These are phyloP conservation scores for Antennarius maculatus DNA, from an alignment of 2,797 vertebrate species.

Conservation along the genomic window DNA sequence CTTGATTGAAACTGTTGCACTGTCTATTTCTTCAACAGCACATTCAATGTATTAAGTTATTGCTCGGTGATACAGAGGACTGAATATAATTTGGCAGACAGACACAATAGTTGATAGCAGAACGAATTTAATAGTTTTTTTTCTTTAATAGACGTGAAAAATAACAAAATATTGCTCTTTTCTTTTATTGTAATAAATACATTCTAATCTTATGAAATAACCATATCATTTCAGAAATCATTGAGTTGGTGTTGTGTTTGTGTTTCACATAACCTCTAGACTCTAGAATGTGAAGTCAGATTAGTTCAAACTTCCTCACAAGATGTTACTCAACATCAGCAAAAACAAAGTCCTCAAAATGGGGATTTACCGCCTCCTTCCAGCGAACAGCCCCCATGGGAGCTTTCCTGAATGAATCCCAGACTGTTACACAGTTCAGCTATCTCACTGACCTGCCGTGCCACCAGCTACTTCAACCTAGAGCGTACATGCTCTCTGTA, in stretches of 20 bases:
- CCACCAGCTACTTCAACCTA: constrained; percentile 69
- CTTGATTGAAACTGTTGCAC: too few relatives aligned
- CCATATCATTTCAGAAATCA: neutral
- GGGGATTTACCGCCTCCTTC: constrained; percentile 70
- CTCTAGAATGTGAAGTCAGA: constrained; percentile 40
- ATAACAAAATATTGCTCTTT: neutral
- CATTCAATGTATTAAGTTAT: too few relatives aligned
- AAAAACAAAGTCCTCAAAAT: constrained; percentile 60
- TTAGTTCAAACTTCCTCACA: constrained; percentile 52
- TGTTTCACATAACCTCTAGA: constrained; percentile 7
- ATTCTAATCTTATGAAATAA: neutral
- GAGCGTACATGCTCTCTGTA: constrained; percentile 59
- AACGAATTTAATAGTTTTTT: neutral
- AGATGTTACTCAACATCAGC: constrained; percentile 64
- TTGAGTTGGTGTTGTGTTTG: constrained; percentile 6
- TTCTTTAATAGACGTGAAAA: neutral
- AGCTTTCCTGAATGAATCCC: constrained; percentile 71
- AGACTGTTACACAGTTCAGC: constrained; percentile 55
- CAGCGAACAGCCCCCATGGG: constrained; percentile 65
- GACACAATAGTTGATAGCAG: neutral
- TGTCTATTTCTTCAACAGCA: too few relatives aligned
- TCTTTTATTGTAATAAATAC: neutral
- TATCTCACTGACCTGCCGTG: constrained; percentile 72
- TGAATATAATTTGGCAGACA: neutral
- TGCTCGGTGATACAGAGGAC: neutral